These are phyloP conservation scores for Siniperca obscura DNA, from an alignment of 2,797 vertebrate genomes.

Conservation along the genomic window DNA sequence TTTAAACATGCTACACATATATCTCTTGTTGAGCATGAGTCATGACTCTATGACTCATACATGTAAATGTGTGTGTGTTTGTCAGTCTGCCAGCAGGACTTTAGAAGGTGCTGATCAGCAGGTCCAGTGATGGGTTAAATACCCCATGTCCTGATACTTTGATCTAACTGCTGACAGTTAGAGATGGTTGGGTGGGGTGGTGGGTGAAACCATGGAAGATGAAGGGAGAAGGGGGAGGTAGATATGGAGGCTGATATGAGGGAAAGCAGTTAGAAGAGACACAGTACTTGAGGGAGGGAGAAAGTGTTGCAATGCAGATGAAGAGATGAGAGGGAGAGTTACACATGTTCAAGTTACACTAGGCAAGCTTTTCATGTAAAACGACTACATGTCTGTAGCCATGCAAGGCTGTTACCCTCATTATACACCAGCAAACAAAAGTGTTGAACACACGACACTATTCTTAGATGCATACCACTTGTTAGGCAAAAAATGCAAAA, in stretches of 20 bases:
- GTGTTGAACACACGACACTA: neutral
- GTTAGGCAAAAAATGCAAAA: neutral
- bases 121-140: slow-evolving; percentile 71
- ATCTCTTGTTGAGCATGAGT: slow-evolving; percentile 20
- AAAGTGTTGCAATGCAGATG: slow-evolving; percentile 67
- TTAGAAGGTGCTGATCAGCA: slow-evolving; percentile 71
- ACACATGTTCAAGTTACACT: neutral
- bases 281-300: slow-evolving; percentile 35
- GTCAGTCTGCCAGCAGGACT: slow-evolving; percentile 54
- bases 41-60: slow-evolving; percentile 17
- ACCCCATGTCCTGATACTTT: slow-evolving; percentile 70
- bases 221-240: slow-evolving; percentile 44
- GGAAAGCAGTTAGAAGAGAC: slow-evolving; percentile 43
- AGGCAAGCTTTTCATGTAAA: slow-evolving; percentile 11
- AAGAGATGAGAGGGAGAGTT: slow-evolving; percentile 38
- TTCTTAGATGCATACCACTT: neutral
- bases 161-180: slow-evolving; percentile 72
- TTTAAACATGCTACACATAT: neutral
- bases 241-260: slow-evolving; percentile 53
- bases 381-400: neutral
- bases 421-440: neutral
- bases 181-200: slow-evolving; percentile 49
- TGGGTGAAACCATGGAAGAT: slow-evolving; percentile 59
- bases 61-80: slow-evolving; percentile 16
- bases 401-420: slow-evolving; percentile 12